phyloP scores from a whole-genome alignment of 2,113 vertebrate genomes.

The Felis chaus region DNA sequence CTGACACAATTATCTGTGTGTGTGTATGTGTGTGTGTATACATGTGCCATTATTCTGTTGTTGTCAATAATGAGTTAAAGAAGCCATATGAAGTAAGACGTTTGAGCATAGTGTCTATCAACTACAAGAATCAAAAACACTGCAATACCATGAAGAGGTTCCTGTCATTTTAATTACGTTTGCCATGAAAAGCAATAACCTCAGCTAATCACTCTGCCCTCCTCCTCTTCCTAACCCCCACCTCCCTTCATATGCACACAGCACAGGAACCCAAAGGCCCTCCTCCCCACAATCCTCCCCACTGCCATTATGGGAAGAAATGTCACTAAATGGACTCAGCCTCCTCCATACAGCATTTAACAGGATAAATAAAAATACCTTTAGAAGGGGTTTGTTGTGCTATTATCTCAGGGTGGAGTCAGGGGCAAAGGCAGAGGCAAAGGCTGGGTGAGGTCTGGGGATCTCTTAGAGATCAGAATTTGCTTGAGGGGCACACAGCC shows the following conservation, averaged over 20 bases:
- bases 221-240: constrained; percentile 37
- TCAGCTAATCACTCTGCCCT: constrained; percentile 25
- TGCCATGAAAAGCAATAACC: constrained; percentile 61
- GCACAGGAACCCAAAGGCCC: constrained; percentile 3
- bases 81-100: constrained; percentile 10
- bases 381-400: constrained; percentile 36
- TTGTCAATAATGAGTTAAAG: neutral
- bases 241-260: neutral
- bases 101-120: neutral
- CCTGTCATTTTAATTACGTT: constrained; percentile 72
- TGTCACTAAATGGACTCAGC: constrained; percentile 17
- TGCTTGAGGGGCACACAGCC: constrained; percentile 25
- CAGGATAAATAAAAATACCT: constrained; percentile 62
- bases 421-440: neutral
- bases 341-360: constrained; percentile 54
- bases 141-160: constrained; percentile 26
- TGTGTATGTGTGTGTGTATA: neutral
- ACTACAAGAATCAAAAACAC: constrained; percentile 63
- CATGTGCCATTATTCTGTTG: neutral
- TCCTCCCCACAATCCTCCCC: constrained; percentile 18
- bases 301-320: constrained; percentile 40
- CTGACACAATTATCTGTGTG: neutral
- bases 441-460: constrained; percentile 39
- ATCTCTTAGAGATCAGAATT: constrained; percentile 77
- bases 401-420: constrained; percentile 33